Percentiles rank a stretch among this genome's conserved stretches.
Conservation (phyloP, 2,113 vertebrate species). For the Alces alces region DNA sequence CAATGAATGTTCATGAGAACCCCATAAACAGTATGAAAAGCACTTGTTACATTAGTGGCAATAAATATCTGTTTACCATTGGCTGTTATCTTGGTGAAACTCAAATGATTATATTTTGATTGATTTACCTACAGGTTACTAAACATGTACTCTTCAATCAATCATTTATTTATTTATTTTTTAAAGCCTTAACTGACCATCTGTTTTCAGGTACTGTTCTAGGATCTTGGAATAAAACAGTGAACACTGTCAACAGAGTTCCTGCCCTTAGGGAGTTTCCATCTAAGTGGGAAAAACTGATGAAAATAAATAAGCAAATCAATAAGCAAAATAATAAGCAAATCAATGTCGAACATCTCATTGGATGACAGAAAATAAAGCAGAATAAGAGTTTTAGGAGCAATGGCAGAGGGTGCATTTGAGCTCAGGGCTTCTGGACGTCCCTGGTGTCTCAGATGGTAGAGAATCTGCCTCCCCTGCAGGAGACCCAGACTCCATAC, state of each 20-base stretch:
- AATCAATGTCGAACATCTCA: fast-evolving
- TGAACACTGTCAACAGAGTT: background rate
- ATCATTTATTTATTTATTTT: background rate
- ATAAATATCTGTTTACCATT: background rate
- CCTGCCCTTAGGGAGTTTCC: background rate
- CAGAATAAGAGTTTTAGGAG: background rate
- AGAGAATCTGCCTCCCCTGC: background rate
- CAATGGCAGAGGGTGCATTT: fast-evolving
- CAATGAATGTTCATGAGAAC: background rate
- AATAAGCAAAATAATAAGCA: background rate
- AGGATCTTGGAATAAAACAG: background rate
- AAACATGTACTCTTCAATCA: background rate
- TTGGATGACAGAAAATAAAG: background rate
- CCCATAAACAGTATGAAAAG: background rate
- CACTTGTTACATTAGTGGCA: background rate
- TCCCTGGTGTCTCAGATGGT: background rate
- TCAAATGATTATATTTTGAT: background rate
- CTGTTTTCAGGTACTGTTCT: background rate
- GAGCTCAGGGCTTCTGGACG: background rate
- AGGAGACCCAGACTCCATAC: background rate
- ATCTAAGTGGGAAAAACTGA: background rate
- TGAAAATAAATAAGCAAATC: background rate
- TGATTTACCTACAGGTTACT: background rate
- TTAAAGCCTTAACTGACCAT: background rate
- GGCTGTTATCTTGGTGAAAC: background rate